Conservation (phyloP, 2,797 vertebrate genomes). For the Alauda arvensis region DNA sequence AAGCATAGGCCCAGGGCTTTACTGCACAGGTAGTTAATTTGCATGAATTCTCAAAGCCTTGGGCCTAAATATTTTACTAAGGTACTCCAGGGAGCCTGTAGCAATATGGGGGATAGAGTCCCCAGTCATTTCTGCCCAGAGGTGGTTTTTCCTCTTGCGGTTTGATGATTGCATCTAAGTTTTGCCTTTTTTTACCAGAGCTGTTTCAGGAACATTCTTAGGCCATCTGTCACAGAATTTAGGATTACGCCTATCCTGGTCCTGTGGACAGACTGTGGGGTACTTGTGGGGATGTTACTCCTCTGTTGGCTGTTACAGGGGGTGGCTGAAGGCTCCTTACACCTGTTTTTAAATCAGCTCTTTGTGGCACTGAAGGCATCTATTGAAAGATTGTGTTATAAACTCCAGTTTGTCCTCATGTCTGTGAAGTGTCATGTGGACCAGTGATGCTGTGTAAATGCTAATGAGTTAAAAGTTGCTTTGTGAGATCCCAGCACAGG, state of each 20-base stretch:
- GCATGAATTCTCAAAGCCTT: not conserved
- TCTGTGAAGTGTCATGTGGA: not conserved
- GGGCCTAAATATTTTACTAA: not conserved
- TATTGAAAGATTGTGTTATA: slow-evolving; percentile 16
- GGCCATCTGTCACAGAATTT: not conserved
- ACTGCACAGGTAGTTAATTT: not conserved
- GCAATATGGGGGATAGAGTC: not conserved
- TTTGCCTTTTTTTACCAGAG: not conserved
- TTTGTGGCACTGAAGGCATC: not conserved
- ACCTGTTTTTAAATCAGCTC: slow-evolving; percentile 35
- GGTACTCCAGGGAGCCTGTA: not conserved
- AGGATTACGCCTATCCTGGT: not conserved
- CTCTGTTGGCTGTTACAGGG: not conserved
- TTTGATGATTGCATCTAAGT: not conserved
- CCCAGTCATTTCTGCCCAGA: not conserved
- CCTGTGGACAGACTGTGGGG: not conserved
- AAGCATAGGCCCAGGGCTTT: not conserved
- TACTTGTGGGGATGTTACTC: not conserved
- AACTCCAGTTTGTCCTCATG: not conserved
- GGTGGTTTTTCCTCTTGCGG: not conserved
- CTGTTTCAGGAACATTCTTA: not conserved
- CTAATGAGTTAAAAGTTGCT: slow-evolving; percentile 35
- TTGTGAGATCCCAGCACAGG: not conserved
- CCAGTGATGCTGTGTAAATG: slow-evolving; percentile 19
- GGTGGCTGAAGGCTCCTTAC: not conserved